Evolutionary conservation across 2,888 invertebrate genomes (phyloP), one percentile per base, ranked within the genome.

Genomic region (Disparrhopalites patrizii): DNA sequence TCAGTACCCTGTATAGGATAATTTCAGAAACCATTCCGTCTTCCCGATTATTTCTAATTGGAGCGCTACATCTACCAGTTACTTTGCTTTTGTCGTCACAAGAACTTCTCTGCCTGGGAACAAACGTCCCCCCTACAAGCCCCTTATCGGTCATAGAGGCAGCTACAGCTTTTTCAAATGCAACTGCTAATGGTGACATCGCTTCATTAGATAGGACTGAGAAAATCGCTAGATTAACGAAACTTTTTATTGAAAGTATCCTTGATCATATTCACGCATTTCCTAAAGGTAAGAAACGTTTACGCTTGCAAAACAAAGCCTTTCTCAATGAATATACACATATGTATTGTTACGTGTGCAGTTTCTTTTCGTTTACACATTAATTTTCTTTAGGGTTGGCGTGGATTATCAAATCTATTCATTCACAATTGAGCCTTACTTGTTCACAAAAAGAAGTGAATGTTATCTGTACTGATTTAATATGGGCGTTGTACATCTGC

Each of bases 401-500:
- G 5, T 75, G 75, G 75, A 67, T 75, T n/a, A 75, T 75, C 10
- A 72, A 72, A 54, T 71, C 73, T 15, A 68, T 75, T 43, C 73
- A 75, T 55, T 65, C 70, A 28, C 72, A 73, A 40, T 47, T 75
- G 18, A 75, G 68, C 40, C 62, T 60, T 4, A 66, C 62, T 15
- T 65, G 66, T 57, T 62, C 72, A 0, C 68, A 71, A 47, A 76
- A 78, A 70, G 80, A 81, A 73, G 81, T 81, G 1, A 76, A 80
- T 68, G 85, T 86, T 0, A 88, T 97, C 75, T 91, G 93, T 78
- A 91, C 92, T 0, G 97, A 99, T 78, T 83, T 99, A 66, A 89
- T 98, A 28, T 89, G 98, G 78, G 91, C 91, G 10, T 86, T 91
- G 78, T 94, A 96, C 78, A 89, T 99, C 67, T 98, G 97, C 77